Evolutionary conservation across 2,797 vertebrate species (phyloP), one percentile per base, ranked within the genome.

Genomic region (Amazonetta brasiliensis): DNA sequence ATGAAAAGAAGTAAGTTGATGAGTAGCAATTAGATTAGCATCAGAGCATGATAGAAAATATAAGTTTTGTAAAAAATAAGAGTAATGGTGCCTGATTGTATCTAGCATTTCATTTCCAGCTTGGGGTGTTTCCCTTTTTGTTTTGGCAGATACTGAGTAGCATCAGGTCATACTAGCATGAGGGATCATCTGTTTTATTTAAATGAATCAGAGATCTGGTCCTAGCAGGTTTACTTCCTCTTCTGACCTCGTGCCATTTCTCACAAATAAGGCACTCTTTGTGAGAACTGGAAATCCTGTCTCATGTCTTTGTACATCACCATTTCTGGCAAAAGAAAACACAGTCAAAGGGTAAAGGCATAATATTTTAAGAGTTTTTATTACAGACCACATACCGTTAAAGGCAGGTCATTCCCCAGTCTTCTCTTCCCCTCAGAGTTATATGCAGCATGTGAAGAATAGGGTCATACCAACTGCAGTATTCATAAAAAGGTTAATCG

Each of bases 401-500:
- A 86, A 68, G 73, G 12, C 30, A 76, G 82, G 58, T 80, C 89
- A 73, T n/a, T 90, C 46, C 50, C 59, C 76, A 46, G 39, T 37
- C 64, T 89, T 78, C 72, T 73, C 37, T 66, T 41, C 48, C 74
- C 26, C 79, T 41, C 2, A 2, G 41, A 62, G 60, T 30, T 72
- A 37, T 22, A 28, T 4, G 64, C 56, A 71, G 35, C 44, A 10
- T 25, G 56, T 46, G 44, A 59, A 84, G 52, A 62, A 54, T 30
- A 75, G 62, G 81, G 37, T 86, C 25, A 2, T 20, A 62, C 5
- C n/a, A 52, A 55, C 58, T 62, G 54, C 82, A 87, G 22, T 4
- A 87, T 43, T 91, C 84, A 62, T 85, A 60, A 62, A 91, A 92
- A 94, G 82, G 92, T 89, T 93, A 95, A 96, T 94, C 6, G 1